phyloP scores from a whole-genome alignment of 2,113 vertebrate genomes.

The Elachura formosa region DNA sequence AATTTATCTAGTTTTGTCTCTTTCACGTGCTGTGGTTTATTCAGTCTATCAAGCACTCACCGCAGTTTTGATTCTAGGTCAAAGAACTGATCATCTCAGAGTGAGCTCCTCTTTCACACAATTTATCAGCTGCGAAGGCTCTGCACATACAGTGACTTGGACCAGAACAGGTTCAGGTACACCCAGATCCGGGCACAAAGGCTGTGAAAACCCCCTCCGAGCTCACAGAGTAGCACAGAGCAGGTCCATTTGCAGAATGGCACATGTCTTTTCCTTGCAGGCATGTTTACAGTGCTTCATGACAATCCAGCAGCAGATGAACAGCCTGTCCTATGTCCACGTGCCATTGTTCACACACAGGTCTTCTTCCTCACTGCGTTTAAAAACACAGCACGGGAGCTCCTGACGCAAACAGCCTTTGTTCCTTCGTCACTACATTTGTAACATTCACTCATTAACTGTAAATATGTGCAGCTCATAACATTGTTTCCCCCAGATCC shows the following conservation, averaged over 20 bases:
- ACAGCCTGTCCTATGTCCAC: background rate
- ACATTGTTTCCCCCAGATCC: background rate
- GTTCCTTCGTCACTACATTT: background rate
- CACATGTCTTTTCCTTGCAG: background rate
- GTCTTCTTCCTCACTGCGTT: background rate
- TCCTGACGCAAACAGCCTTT: conserved; percentile 34
- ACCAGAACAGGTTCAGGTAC: background rate
- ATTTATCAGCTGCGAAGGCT: background rate
- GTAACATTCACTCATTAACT: conserved; percentile 11
- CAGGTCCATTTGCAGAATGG: background rate
- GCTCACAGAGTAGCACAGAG: background rate
- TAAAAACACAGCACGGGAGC: background rate
- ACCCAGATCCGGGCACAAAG: background rate
- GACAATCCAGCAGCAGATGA: background rate
- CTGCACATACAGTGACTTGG: rapidly evolving
- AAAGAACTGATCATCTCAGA: background rate
- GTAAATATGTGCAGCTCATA: background rate
- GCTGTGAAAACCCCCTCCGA: background rate
- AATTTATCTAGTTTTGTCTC: background rate
- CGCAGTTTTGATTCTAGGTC: background rate
- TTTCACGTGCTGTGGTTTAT: background rate
- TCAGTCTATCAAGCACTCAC: background rate
- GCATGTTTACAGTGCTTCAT: rapidly evolving
- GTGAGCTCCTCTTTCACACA: background rate
- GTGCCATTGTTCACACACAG: background rate